phyloP scores from a whole-genome alignment of 64 coral and sea anemone species.

The Cladopsammia gracilis region DNA sequence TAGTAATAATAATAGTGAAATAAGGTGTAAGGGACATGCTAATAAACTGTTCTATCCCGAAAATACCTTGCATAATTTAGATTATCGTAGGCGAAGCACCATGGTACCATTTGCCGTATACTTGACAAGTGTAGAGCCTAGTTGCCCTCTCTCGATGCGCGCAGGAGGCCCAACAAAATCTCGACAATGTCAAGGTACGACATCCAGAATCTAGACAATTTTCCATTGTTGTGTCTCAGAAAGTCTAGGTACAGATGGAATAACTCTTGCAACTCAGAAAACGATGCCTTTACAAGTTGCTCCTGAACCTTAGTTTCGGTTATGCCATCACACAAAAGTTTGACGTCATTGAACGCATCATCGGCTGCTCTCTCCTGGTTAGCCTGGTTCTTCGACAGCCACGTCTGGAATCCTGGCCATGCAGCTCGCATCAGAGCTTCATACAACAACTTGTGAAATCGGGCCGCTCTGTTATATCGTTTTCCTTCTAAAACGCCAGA shows the following conservation, averaged over 20 bases:
- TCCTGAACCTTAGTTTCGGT: slow-evolving; percentile 33
- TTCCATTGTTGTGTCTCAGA: slow-evolving; percentile 16
- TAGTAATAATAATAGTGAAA: no score
- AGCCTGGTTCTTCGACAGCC: slow-evolving; percentile 14
- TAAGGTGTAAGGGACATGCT: no score
- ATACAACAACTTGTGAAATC: slow-evolving; percentile 73
- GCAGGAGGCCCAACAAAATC: slow-evolving; percentile 48
- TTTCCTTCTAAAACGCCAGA: slow-evolving; percentile 49
- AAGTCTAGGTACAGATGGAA: slow-evolving; percentile 1
- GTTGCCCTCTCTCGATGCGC: slow-evolving; percentile 58
- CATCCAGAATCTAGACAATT: slow-evolving; percentile 62
- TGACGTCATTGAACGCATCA: slow-evolving; percentile 7
- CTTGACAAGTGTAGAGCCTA: slow-evolving; percentile 70
- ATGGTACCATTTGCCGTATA: slow-evolving; percentile 63
- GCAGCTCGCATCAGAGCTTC: slow-evolving; percentile 59
- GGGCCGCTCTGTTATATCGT: slow-evolving; percentile 66
- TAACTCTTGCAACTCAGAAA: background rate
- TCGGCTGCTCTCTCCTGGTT: background rate
- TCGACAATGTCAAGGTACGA: slow-evolving; percentile 69
- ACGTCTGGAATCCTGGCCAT: slow-evolving; percentile 58
- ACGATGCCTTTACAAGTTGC: slow-evolving; percentile 4
- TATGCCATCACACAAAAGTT: slow-evolving; percentile 23
- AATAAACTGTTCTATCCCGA: no score
- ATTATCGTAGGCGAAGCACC: slow-evolving; percentile 75
- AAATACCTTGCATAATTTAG: slow-evolving; percentile 54